Conservation (phyloP, 2,797 vertebrate species). For the Sebastes trivittatus region DNA sequence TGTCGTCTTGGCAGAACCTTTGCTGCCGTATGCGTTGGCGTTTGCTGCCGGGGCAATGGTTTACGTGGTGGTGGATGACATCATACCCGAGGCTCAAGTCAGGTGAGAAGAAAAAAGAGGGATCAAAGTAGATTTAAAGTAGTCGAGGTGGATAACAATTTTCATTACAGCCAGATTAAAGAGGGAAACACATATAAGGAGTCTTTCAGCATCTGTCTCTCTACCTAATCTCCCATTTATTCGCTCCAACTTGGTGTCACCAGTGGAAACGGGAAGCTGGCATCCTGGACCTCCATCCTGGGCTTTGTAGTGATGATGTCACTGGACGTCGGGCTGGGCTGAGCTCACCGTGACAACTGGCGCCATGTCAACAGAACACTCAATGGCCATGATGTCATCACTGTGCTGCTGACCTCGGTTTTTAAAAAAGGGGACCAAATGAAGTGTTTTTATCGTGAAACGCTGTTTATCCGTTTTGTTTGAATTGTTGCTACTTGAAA, state of each 20-base stretch:
- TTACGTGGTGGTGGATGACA: slow-evolving; percentile 95
- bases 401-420: slow-evolving; percentile 29
- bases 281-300: slow-evolving; percentile 92
- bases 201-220: background rate
- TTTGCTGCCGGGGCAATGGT: slow-evolving; percentile 97
- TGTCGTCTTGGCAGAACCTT: slow-evolving; percentile 88
- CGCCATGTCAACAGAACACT: background rate
- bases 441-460: slow-evolving; percentile 41
- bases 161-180: too few relatives aligned
- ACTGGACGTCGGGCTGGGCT: slow-evolving; percentile 94
- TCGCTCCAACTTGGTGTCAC: background rate
- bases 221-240: background rate
- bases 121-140: background rate
- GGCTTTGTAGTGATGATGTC: slow-evolving; percentile 99
- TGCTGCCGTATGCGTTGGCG: slow-evolving; percentile 92
- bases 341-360: slow-evolving; percentile 37
- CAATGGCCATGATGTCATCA: slow-evolving; percentile 6
- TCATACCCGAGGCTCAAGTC: slow-evolving; percentile 95
- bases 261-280: slow-evolving; percentile 95
- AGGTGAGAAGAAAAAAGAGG: slow-evolving; percentile 78
- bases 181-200: background rate
- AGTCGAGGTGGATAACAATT: too few relatives aligned
- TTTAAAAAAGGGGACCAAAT: slow-evolving; percentile 62
- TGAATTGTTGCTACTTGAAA: slow-evolving; percentile 50
- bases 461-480: slow-evolving; percentile 3